phyloP scores from a whole-genome alignment of 2,888 invertebrate genomes.

The Achlya flavicornis region DNA sequence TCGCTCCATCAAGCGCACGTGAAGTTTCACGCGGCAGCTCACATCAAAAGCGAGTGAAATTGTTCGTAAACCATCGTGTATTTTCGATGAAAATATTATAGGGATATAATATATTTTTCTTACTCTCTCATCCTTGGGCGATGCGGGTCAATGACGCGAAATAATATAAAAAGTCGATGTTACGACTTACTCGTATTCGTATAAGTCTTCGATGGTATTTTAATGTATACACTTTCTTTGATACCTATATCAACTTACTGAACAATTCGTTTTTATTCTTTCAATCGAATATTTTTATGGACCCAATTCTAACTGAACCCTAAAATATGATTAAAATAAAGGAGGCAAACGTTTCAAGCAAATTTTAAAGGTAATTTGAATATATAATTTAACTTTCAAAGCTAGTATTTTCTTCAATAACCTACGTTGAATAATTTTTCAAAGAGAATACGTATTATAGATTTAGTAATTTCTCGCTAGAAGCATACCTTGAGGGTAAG shows the following conservation, averaged over 20 bases:
- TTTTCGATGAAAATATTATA: constrained; percentile 24
- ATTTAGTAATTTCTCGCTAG: background rate
- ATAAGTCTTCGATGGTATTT: background rate
- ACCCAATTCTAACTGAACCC: background rate
- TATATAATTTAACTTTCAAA: constrained; percentile 41
- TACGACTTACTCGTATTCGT: background rate
- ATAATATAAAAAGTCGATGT: constrained; percentile 21
- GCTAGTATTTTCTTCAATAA: constrained; percentile 19
- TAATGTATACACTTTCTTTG: background rate
- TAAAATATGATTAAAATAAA: background rate
- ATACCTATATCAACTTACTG: too few relatives aligned
- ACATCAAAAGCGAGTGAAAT: constrained; percentile 46
- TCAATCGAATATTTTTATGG: too few relatives aligned
- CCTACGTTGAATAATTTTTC: background rate
- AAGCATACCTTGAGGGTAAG: background rate
- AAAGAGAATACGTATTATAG: background rate
- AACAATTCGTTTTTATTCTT: too few relatives aligned
- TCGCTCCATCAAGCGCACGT: constrained; percentile 35
- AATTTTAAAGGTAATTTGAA: constrained; percentile 26
- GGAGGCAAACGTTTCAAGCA: constrained; percentile 31
- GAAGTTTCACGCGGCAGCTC: constrained; percentile 26
- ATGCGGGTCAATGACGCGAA: constrained; percentile 29
- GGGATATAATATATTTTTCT: constrained; percentile 17
- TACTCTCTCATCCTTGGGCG: constrained; percentile 18
- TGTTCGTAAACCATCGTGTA: constrained; percentile 38